These are phyloP conservation scores for Cydia pomonella DNA, from an alignment of 1,140 invertebrate species.

Conservation along the genomic window DNA sequence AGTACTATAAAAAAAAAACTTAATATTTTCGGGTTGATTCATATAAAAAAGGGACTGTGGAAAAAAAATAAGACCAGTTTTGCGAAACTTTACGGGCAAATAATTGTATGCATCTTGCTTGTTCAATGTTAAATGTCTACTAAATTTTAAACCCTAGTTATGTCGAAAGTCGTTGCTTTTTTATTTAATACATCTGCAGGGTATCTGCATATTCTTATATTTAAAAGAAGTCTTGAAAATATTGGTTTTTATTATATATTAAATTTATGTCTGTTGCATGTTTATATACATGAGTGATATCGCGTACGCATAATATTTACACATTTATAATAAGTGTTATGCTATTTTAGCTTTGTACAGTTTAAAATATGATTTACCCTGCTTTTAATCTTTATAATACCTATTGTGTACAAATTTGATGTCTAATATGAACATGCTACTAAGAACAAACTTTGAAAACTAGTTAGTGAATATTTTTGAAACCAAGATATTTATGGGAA, in stretches of 20 bases:
- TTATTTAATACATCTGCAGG: no score
- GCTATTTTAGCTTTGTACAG: background rate
- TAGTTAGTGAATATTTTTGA: background rate
- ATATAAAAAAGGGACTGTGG: no score
- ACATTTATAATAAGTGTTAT: background rate
- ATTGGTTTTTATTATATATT: background rate
- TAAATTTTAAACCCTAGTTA: no score
- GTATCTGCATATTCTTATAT: no score
- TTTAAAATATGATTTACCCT: background rate
- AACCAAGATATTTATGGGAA: background rate
- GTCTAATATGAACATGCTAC: background rate
- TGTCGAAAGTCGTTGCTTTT: no score
- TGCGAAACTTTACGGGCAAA: no score
- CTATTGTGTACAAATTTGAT: background rate
- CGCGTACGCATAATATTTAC: background rate
- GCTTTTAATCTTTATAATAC: background rate
- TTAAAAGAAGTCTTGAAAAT: background rate
- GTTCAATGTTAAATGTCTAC: background rate
- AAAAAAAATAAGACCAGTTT: no score
- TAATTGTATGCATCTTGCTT: no score
- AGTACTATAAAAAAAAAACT: no score
- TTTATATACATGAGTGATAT: background rate
- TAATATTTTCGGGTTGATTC: no score
- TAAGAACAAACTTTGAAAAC: conserved; percentile 5
- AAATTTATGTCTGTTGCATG: background rate